Conservation (phyloP, 2,797 vertebrate species). For the Anguilla anguilla region DNA sequence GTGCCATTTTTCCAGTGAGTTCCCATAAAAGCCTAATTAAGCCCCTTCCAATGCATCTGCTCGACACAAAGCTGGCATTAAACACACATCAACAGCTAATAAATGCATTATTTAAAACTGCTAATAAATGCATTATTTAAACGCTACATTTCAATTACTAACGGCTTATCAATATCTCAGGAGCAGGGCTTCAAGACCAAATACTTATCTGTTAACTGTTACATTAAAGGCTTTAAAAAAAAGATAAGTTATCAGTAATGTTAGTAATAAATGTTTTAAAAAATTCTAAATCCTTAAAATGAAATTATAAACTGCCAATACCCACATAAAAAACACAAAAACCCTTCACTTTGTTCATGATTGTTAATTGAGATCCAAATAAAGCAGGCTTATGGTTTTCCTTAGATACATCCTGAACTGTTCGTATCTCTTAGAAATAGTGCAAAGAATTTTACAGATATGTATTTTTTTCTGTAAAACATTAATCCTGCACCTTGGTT, state of each 20-base stretch:
- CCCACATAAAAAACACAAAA: not conserved
- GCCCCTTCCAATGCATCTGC: constrained; percentile 74
- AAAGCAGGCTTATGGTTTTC: not conserved
- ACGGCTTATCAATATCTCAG: constrained; percentile 79
- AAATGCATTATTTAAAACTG: constrained; percentile 70
- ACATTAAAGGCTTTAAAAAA: constrained; percentile 78
- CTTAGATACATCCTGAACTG: not conserved
- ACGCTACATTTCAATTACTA: constrained; percentile 79
- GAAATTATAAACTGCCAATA: not conserved
- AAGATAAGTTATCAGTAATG: constrained; percentile 76
- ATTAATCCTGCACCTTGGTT: not conserved
- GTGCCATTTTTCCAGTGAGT: constrained; percentile 66
- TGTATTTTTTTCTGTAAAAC: not conserved
- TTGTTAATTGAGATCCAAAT: not conserved
- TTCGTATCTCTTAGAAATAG: not conserved
- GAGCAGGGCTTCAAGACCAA: constrained; percentile 78
- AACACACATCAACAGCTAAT: constrained; percentile 31
- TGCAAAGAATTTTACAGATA: not conserved
- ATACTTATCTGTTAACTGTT: constrained; percentile 75
- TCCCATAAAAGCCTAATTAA: constrained; percentile 77
- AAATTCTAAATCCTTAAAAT: constrained; percentile 56
- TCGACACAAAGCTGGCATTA: constrained; percentile 65
- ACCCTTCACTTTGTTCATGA: not conserved
- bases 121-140: constrained; percentile 56
- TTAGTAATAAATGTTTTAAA: constrained; percentile 79